Conservation (phyloP, 2,113 vertebrate species). For the Riparia riparia region DNA sequence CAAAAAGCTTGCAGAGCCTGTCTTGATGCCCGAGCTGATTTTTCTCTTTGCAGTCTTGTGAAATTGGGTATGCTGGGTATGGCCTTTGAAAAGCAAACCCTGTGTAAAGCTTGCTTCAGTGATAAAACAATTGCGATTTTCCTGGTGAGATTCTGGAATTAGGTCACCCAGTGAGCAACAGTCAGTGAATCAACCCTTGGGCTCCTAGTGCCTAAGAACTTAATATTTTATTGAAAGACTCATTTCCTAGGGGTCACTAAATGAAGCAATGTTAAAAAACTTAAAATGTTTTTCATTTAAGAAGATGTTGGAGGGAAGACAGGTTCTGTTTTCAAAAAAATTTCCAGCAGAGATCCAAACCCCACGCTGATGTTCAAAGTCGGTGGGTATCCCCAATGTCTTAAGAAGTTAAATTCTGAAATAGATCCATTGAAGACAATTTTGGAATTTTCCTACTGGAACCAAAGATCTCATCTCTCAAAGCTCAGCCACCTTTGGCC, state of each 20-base stretch:
- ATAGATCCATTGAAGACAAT: background rate
- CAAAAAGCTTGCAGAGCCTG: background rate
- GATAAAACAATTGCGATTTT: background rate
- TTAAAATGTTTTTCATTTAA: background rate
- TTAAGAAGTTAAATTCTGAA: background rate
- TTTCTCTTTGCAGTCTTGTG: background rate
- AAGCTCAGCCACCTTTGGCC: background rate
- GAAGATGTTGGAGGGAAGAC: background rate
- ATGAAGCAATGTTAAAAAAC: background rate
- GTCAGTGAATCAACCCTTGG: background rate
- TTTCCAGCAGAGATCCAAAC: background rate
- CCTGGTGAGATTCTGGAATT: background rate
- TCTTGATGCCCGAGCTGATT: background rate
- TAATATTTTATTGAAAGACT: background rate
- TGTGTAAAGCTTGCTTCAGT: background rate
- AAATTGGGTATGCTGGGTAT: background rate
- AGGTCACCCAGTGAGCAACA: background rate
- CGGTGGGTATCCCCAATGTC: background rate
- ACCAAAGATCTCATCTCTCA: background rate
- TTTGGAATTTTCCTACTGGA: background rate
- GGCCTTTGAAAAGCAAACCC: background rate
- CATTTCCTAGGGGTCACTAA: background rate
- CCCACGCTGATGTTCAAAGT: background rate
- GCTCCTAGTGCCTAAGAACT: background rate
- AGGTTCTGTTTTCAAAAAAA: background rate